A percentile compares a stretch with the other conserved stretches of the same genome.
Evolutionary conservation across 92 coral and sea anemone genomes (phyloP).

Genomic region (Phenganax marumi): DNA sequence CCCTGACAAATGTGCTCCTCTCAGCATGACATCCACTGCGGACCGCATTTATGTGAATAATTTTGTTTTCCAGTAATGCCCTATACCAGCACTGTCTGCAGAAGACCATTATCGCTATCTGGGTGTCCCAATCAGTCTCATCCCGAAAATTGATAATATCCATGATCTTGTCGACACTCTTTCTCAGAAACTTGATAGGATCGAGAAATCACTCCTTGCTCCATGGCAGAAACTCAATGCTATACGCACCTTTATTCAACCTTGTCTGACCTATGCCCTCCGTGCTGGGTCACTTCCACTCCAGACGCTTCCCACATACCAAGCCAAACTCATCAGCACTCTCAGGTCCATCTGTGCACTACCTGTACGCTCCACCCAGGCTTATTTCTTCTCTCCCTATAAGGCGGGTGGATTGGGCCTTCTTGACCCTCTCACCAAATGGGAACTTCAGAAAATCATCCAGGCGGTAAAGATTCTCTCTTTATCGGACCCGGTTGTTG

Average conservation of each 20-base stretch:
- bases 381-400: neutral
- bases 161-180: neutral
- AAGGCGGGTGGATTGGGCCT: neutral
- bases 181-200: too few relatives aligned
- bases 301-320: neutral
- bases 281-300: too few relatives aligned
- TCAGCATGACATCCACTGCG: neutral
- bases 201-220: too few relatives aligned
- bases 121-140: conserved; percentile 40
- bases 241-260: conserved; percentile 44
- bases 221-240: conserved; percentile 51
- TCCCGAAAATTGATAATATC: neutral
- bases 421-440: neutral
- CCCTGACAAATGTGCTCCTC: neutral
- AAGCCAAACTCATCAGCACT: neutral
- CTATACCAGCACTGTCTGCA: neutral
- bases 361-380: neutral
- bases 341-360: neutral
- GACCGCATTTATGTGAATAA: neutral
- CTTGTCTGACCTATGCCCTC: too few relatives aligned
- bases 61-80: neutral
- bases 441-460: neutral
- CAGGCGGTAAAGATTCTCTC: too few relatives aligned
- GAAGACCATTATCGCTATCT: conserved; percentile 40
- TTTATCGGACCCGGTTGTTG: too few relatives aligned